These are phyloP conservation scores for Stomatorhinus walkeri DNA, from an alignment of 2,797 vertebrate genomes.

Conservation along the genomic window DNA sequence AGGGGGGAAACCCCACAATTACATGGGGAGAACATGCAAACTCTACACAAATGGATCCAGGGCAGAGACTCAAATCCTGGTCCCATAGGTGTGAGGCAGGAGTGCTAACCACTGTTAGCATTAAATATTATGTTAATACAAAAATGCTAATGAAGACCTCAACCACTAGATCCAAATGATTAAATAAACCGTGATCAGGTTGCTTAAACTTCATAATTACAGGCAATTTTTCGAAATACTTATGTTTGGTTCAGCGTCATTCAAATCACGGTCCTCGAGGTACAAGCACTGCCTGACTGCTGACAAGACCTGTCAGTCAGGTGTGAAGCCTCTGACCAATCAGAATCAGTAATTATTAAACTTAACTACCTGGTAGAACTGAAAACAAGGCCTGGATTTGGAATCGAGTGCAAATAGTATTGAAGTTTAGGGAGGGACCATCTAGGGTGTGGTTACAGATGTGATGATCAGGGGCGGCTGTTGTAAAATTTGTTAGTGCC, in stretches of 20 bases:
- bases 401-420: neutral
- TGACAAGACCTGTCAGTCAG: neutral
- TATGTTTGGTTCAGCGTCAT: neutral
- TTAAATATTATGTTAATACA: neutral
- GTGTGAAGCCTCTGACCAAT: neutral
- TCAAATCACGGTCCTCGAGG: neutral
- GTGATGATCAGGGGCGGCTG: neutral
- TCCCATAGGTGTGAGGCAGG: neutral
- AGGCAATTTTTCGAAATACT: neutral
- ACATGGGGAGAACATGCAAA: neutral
- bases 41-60: neutral
- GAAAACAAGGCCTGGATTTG: neutral
- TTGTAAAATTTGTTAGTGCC: neutral
- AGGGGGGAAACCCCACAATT: neutral
- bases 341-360: neutral
- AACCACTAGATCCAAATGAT: neutral
- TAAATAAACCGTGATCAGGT: neutral
- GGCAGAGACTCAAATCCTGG: neutral
- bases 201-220: neutral
- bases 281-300: neutral
- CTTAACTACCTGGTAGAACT: neutral
- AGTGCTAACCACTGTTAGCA: neutral
- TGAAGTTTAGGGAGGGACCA: neutral
- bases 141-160: neutral
- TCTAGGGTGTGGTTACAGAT: neutral